Percentiles rank a stretch among this genome's conserved stretches.
Conservation (phyloP, 2,797 vertebrate genomes). For the Cephalopachus bancanus region DNA sequence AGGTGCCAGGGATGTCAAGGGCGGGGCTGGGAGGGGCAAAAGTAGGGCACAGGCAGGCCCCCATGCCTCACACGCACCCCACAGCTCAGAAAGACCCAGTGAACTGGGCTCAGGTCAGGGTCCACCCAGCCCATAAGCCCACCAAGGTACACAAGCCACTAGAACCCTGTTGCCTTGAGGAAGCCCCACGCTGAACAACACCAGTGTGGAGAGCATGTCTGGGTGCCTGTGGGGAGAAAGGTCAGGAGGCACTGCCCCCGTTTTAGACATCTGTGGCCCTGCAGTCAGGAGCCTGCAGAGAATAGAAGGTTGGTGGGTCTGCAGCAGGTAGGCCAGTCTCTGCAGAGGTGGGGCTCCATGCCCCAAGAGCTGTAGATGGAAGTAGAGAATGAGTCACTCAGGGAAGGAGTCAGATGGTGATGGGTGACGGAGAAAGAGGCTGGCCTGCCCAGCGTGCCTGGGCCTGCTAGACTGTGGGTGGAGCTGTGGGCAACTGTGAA, state of each 20-base stretch:
- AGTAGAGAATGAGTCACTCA: conserved; percentile 75
- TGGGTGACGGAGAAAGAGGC: conserved; percentile 47
- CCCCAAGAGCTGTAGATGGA: conserved; percentile 61
- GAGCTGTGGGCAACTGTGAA: conserved; percentile 67
- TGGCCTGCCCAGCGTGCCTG: conserved; percentile 69
- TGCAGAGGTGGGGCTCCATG: not conserved
- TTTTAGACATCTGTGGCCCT: not conserved
- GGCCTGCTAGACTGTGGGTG: conserved; percentile 81
- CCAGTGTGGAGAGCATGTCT: not conserved
- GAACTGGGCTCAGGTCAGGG: conserved; percentile 58
- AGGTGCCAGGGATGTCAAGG: conserved; percentile 65
- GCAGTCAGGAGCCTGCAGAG: conserved; percentile 53
- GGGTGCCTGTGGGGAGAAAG: conserved; percentile 67
- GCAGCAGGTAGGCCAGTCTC: not conserved
- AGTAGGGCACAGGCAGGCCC: conserved; percentile 62
- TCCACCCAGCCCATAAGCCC: conserved; percentile 70
- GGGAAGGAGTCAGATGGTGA: conserved; percentile 64
- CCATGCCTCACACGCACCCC: conserved; percentile 60
- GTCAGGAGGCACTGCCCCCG: not conserved
- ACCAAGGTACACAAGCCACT: not conserved
- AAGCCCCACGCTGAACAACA: not conserved
- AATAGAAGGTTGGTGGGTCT: not conserved
- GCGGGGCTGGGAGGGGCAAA: not conserved
- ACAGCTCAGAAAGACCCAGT: conserved; percentile 42
- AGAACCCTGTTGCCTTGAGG: conserved; percentile 20